phyloP scores from a whole-genome alignment of 2,797 vertebrate genomes.

The Neomorphus geoffroyi region DNA sequence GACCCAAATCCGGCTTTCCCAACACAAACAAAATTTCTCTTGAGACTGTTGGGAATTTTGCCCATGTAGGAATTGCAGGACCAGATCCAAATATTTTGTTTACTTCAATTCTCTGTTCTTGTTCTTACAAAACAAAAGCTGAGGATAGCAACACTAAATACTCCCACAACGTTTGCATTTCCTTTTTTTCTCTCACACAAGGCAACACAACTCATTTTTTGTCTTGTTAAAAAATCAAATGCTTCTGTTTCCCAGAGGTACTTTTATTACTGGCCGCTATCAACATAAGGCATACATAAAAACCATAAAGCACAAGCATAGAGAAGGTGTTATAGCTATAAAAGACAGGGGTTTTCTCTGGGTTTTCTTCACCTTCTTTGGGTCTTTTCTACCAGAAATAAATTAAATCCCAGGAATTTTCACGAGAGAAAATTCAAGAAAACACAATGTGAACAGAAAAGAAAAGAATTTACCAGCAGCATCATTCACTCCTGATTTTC shows the following conservation, averaged over 20 bases:
- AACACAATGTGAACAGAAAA: neutral
- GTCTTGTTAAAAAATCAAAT: neutral
- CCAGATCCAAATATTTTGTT: slow-evolving; percentile 64
- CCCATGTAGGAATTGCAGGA: slow-evolving; percentile 58
- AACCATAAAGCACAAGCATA: neutral
- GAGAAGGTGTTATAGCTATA: neutral
- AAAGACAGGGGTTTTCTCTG: neutral
- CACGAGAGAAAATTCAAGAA: neutral
- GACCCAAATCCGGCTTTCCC: slow-evolving; percentile 42
- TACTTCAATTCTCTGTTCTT: slow-evolving; percentile 54
- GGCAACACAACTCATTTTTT: slow-evolving; percentile 20
- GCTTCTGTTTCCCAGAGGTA: neutral
- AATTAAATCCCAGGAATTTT: neutral
- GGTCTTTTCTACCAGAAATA: slow-evolving; percentile 8
- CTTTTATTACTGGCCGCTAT: neutral
- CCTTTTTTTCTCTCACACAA: slow-evolving; percentile 28
- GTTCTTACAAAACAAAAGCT: slow-evolving; percentile 60
- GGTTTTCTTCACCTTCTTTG: neutral
- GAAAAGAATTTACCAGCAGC: neutral
- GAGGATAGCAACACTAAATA: slow-evolving; percentile 44
- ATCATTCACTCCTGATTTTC: neutral
- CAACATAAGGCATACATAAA: neutral
- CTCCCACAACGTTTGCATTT: slow-evolving; percentile 50
- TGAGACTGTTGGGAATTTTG: slow-evolving; percentile 52
- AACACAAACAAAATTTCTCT: slow-evolving; percentile 56